Conservation (phyloP, 2,113 vertebrate species). For the Nettapus auritus region DNA sequence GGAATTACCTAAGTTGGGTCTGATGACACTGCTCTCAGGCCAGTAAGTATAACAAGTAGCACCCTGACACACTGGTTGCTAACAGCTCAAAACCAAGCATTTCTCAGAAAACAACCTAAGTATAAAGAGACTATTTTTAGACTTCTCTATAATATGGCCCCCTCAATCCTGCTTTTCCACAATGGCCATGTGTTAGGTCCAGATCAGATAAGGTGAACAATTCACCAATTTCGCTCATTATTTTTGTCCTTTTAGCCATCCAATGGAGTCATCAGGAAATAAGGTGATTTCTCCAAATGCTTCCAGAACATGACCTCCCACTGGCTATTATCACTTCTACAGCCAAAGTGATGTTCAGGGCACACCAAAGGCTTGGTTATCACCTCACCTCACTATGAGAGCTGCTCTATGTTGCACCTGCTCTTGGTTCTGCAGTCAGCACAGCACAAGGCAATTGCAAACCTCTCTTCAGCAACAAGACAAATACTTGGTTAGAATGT, state of each 20-base stretch:
- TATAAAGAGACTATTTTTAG: background rate
- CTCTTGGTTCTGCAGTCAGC: background rate
- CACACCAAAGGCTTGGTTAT: background rate
- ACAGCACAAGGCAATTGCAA: background rate
- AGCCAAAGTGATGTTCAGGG: background rate
- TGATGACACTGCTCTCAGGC: background rate
- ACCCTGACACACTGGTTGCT: background rate
- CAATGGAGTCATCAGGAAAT: background rate
- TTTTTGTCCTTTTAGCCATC: background rate
- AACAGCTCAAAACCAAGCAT: background rate
- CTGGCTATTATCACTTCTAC: background rate
- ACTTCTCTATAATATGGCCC: background rate
- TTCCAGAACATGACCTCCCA: background rate
- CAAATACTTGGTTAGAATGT: background rate
- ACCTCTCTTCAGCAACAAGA: background rate
- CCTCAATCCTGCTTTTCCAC: background rate
- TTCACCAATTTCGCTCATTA: background rate
- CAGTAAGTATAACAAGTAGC: background rate
- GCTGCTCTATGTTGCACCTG: accelerated
- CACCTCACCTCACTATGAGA: background rate
- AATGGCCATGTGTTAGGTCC: background rate
- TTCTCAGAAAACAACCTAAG: background rate
- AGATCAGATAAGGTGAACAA: background rate
- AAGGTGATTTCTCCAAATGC: background rate
- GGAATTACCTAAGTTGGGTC: too few species aligned